Evolutionary conservation across 2,888 invertebrate species (phyloP).

Genomic region (Enoplolaimus lenunculus): DNA sequence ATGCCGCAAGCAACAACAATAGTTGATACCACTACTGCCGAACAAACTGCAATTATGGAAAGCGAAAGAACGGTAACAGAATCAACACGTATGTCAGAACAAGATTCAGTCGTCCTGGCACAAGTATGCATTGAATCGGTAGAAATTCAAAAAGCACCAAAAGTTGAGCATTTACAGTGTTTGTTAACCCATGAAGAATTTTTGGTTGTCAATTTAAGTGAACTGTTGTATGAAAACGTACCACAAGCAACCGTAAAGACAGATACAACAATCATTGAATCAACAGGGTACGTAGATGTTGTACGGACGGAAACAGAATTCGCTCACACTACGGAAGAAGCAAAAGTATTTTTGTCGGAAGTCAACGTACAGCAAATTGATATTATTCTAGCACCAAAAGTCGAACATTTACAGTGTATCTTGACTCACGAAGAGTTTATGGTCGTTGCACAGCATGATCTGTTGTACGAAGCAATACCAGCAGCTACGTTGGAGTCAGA

Average conservation of each 20-base stretch:
- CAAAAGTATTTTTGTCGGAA: neutral
- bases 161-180: neutral
- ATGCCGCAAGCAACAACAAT: neutral
- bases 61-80: too few species aligned
- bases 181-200: neutral
- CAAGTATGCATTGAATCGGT: too few species aligned
- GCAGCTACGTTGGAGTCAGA: too few species aligned
- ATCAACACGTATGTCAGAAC: too few species aligned
- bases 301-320: neutral
- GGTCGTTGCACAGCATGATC: neutral
- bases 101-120: too few species aligned
- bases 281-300: neutral
- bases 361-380: neutral
- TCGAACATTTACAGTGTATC: neutral
- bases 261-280: neutral
- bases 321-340: too few species aligned
- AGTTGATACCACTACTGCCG: too few species aligned
- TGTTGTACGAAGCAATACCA: neutral
- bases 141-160: neutral
- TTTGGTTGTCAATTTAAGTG: neutral
- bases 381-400: neutral
- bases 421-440: neutral
- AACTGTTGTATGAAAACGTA: neutral
- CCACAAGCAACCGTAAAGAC: too few species aligned
- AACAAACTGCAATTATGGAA: too few species aligned